These are phyloP conservation scores for Nyctereutes procyonoides DNA, from an alignment of 2,113 vertebrate species.

Conservation along the genomic window DNA sequence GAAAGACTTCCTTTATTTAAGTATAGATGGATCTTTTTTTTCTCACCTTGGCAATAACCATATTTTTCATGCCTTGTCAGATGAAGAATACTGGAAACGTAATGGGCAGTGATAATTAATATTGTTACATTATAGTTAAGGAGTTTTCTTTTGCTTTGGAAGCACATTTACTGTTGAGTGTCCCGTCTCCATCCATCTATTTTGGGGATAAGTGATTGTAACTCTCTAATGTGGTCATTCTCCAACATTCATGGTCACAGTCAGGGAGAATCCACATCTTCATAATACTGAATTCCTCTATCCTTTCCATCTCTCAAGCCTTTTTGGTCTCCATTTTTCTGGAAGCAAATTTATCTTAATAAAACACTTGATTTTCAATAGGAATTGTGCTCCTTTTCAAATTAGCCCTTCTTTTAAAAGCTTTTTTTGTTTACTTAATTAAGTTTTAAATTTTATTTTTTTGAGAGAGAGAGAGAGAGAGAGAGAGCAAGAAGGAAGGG, in stretches of 20 bases:
- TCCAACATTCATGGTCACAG: neutral
- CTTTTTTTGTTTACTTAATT: neutral
- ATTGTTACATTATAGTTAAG: neutral
- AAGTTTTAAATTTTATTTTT: too few species aligned
- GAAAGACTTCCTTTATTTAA: conserved; percentile 12
- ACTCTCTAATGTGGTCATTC: neutral
- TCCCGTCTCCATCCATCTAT: neutral
- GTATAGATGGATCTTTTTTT: neutral
- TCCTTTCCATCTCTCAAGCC: neutral
- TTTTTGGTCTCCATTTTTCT: neutral
- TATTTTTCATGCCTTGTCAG: neutral
- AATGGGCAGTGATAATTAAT: neutral
- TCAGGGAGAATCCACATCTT: neutral
- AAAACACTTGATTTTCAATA: neutral
- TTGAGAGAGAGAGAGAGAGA: too few species aligned
- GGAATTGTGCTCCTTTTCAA: neutral
- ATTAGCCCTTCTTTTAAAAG: neutral
- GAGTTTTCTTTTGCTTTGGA: neutral
- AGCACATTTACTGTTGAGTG: neutral
- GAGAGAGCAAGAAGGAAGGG: too few species aligned
- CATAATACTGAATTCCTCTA: neutral
- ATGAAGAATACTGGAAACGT: neutral
- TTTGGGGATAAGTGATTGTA: neutral
- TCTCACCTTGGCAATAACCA: neutral
- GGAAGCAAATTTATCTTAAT: neutral